Conservation (phyloP, 2,888 invertebrate species). For the Labia minor region DNA sequence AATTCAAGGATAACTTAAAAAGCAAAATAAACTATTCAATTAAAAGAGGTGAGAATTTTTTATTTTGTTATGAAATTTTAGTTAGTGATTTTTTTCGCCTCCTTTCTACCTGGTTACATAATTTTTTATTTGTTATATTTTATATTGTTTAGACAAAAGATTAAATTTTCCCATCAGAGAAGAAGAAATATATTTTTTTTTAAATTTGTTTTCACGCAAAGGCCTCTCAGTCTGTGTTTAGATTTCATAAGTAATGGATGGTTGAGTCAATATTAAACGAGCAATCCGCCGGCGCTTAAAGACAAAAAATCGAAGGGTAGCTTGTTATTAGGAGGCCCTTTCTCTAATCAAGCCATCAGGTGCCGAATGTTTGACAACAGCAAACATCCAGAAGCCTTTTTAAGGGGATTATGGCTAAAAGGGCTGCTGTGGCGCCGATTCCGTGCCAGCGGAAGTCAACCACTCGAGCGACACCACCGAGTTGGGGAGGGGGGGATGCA, state of each 20-base stretch:
- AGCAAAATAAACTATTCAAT: no score
- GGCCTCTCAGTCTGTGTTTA: background rate
- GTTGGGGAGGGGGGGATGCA: no score
- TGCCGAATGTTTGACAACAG: background rate
- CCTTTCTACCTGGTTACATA: no score
- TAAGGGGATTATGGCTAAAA: background rate
- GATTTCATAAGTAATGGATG: background rate
- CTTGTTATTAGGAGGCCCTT: background rate
- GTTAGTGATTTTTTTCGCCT: no score
- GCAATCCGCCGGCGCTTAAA: background rate
- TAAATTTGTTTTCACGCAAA: background rate
- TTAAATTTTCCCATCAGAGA: no score
- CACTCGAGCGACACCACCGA: background rate
- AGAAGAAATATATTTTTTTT: background rate
- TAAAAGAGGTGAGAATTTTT: no score
- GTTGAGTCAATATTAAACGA: background rate
- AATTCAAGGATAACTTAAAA: no score
- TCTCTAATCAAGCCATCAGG: background rate
- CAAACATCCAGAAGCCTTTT: background rate
- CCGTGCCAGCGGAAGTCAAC: background rate
- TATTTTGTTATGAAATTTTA: no score
- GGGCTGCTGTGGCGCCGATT: slow-evolving; percentile 4
- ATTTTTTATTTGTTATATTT: no score
- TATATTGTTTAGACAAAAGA: no score
- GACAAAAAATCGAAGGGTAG: background rate